These are phyloP conservation scores for Pempheris klunzingeri DNA, from an alignment of 2,797 vertebrate genomes.

Conservation along the genomic window DNA sequence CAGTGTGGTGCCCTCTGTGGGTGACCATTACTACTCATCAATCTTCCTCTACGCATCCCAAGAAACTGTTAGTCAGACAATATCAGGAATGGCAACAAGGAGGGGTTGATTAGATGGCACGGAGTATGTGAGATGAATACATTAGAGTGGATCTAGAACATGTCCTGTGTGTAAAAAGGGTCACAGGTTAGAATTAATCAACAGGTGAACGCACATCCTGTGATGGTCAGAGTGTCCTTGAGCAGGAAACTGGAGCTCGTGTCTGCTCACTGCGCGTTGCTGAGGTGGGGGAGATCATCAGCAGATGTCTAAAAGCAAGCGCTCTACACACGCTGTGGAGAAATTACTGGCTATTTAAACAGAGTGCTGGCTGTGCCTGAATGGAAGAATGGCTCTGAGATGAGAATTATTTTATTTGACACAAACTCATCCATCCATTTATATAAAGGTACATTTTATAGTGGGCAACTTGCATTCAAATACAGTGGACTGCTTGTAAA, in stretches of 20 bases:
- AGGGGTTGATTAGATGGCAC: neutral
- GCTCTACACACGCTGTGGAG: neutral
- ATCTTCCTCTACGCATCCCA: no score
- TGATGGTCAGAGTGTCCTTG: constrained; percentile 31
- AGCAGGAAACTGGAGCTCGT: neutral
- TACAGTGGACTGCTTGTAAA: no score
- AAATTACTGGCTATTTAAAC: neutral
- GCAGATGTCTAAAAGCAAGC: neutral
- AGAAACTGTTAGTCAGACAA: neutral
- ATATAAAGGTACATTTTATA: neutral
- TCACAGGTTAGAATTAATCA: constrained; percentile 22
- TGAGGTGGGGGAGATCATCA: neutral
- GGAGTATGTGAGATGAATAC: neutral
- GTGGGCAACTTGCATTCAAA: neutral
- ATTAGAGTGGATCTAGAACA: neutral
- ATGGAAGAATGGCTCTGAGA: neutral
- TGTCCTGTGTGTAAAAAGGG: neutral
- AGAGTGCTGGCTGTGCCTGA: neutral
- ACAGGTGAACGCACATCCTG: constrained; percentile 4
- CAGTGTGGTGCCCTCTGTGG: neutral
- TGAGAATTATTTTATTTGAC: constrained; percentile 3
- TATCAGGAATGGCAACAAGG: neutral
- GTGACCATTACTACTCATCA: neutral
- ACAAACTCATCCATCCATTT: neutral
- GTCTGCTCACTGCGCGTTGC: neutral